Conservation (phyloP, 2,888 invertebrate genomes). For the Dryadula phaetusa region DNA sequence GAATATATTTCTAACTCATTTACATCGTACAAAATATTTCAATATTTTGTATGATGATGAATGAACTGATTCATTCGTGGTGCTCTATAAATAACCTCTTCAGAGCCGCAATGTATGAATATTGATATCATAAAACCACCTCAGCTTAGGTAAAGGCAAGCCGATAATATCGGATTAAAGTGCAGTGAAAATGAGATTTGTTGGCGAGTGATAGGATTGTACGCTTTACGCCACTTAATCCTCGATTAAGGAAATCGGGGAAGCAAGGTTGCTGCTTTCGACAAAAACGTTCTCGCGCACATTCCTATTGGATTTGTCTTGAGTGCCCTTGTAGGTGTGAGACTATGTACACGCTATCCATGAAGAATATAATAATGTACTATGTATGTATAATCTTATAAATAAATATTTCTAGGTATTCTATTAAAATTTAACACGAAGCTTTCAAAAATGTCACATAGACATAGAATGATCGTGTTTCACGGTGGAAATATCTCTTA, state of each 20-base stretch:
- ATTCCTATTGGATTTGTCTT: slow-evolving; percentile 58
- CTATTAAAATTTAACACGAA: too few species aligned
- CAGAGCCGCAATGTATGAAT: slow-evolving; percentile 41
- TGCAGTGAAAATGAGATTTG: slow-evolving; percentile 80
- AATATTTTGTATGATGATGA: too few species aligned
- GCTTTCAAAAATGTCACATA: too few species aligned
- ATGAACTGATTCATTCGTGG: too few species aligned
- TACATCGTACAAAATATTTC: neutral
- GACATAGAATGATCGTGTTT: too few species aligned
- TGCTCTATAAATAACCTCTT: too few species aligned
- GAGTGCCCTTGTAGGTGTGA: slow-evolving; percentile 29
- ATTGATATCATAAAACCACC: slow-evolving; percentile 34
- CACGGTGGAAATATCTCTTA: too few species aligned
- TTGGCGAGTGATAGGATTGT: slow-evolving; percentile 76
- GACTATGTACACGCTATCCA: too few species aligned
- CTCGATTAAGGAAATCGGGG: slow-evolving; percentile 63
- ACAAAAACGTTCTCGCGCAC: slow-evolving; percentile 57
- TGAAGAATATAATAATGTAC: too few species aligned
- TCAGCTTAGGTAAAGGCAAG: slow-evolving; percentile 51
- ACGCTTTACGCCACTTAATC: slow-evolving; percentile 74
- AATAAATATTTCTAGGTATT: too few species aligned
- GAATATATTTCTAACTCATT: too few species aligned
- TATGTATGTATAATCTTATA: too few species aligned
- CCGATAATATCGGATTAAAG: slow-evolving; percentile 71
- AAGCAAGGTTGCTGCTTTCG: slow-evolving; percentile 53